Evolutionary conservation across 1,140 invertebrate genomes (phyloP), one percentile per base, ranked within the genome.

Genomic region (Ostrea edulis): DNA sequence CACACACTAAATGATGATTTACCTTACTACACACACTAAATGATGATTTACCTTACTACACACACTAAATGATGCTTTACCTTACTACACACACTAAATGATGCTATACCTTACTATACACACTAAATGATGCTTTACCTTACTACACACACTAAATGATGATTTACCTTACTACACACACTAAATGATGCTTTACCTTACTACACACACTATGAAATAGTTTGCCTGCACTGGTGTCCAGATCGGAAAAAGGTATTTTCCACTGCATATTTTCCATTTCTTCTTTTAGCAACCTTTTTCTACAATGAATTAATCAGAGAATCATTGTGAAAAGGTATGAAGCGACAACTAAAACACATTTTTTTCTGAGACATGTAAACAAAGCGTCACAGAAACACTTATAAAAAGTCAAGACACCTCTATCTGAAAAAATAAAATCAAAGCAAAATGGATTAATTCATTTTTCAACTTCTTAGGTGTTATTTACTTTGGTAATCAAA

Each of bases 221-320:
- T 83, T 83, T 83, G 82, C 53, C 82, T n/a, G 53, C 20, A 22
- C 14, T 83, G 44, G 53, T 53, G 22, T 86, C 84, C 53, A 71
- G 25, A 29, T 82, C 85, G n/a, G 35, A n/a, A 22, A 81, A 44
- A 11, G 85, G 20, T 17, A 82, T 84, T 52, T 90, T 90, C 51
- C 86, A 84, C 8, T 87, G 82, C 53, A 90, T 85, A 22, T 86
- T 85, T 35, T 88, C 84, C 77, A 86, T 86, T 22, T 84, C 82
- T 44, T 83, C 82, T 83, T 53, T 53, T 25, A 83, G 14, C 20
- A 52, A n/a, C 52, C 53, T 51, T 11, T 54, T 52, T 53, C 82
- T 83, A 83, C 4, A 83, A 52, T 25, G 29, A 29, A 77, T 77
- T 0, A 62, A 62, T 17, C 35, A 17, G 3, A n/a, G 54, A 62